phyloP scores from a whole-genome alignment of 2,797 vertebrate species.

The Epinephelus coioides region DNA sequence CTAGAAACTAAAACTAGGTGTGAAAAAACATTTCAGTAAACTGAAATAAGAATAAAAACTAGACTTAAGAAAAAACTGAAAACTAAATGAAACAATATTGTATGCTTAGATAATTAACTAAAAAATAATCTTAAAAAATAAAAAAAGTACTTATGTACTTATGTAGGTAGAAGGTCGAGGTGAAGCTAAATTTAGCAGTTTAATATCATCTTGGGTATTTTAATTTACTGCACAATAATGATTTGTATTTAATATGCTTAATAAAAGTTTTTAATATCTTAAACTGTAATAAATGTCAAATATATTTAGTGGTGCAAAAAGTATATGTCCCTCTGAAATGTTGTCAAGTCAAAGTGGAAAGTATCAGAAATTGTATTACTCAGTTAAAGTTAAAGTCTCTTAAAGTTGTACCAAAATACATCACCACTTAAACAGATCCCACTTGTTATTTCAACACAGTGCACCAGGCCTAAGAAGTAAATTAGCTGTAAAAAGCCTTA shows the following conservation, averaged over 20 bases:
- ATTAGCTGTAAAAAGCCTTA: not conserved
- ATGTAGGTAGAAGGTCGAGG: not conserved
- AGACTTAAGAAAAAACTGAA: no score
- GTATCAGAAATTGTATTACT: not conserved
- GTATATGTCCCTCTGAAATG: not conserved
- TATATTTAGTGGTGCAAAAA: not conserved
- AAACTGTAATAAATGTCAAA: not conserved
- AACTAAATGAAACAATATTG: no score
- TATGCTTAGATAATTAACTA: no score
- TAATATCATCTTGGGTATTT: not conserved
- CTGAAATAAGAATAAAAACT: no score
- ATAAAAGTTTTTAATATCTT: not conserved
- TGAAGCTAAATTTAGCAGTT: not conserved
- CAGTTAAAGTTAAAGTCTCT: not conserved
- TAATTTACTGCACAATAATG: not conserved
- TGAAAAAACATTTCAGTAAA: no score
- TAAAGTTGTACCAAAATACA: not conserved
- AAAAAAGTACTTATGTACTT: not conserved
- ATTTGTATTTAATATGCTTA: not conserved
- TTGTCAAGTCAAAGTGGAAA: not conserved
- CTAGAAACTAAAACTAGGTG: no score
- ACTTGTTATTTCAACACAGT: conserved; percentile 1
- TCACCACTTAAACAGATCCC: not conserved
- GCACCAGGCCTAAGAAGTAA: not conserved
- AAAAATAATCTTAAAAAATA: no score